phyloP scores from a whole-genome alignment of 2,888 invertebrate genomes.

The Leptopterna dolabrata region DNA sequence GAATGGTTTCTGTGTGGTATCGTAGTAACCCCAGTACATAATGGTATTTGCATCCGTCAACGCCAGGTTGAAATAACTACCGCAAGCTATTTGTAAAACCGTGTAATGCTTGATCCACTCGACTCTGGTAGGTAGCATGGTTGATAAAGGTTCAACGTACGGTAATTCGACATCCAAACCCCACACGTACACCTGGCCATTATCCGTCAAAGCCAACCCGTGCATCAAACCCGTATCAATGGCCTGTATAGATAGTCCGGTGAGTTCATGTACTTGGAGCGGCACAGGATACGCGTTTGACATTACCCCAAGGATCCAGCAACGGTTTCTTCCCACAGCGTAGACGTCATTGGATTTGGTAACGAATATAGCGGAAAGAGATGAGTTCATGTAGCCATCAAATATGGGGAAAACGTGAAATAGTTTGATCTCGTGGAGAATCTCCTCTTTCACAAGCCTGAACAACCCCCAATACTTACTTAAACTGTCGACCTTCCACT shows the following conservation, averaged over 20 bases:
- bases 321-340: conserved; percentile 2
- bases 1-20: conserved; percentile 8
- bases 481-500: conserved; percentile 8
- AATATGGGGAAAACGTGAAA: conserved; percentile 38
- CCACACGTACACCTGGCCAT: not conserved
- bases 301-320: not conserved
- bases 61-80: conserved; percentile 26
- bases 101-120: not conserved
- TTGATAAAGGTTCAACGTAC: not conserved
- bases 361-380: conserved; percentile 9
- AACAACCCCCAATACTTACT: conserved; percentile 29
- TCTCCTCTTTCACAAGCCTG: not conserved
- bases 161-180: not conserved
- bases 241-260: not conserved
- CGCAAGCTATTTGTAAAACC: conserved; percentile 22
- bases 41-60: not conserved
- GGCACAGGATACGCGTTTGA: not conserved
- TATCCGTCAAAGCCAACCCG: not conserved
- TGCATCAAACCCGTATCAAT: conserved; percentile 24
- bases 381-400: conserved; percentile 35
- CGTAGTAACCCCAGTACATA: conserved; percentile 37
- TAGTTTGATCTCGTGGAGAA: conserved; percentile 4
- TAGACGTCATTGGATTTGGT: not conserved
- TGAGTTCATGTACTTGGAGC: not conserved
- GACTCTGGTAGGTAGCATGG: not conserved